Evolutionary conservation across 2,113 vertebrate species (phyloP).

Genomic region (Aleadryas rufinucha): DNA sequence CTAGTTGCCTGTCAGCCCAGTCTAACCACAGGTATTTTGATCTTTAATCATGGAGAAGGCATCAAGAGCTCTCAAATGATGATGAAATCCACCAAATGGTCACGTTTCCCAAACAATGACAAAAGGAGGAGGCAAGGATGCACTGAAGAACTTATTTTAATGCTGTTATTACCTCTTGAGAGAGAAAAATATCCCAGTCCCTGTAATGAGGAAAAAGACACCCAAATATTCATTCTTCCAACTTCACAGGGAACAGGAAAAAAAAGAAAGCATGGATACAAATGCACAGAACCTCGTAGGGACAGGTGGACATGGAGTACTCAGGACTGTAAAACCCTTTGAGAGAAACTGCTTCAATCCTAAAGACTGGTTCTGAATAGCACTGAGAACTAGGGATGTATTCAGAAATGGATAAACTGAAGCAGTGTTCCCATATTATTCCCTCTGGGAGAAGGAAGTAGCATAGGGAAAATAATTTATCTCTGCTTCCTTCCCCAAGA

Average conservation of each 20-base stretch:
- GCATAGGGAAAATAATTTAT: not conserved
- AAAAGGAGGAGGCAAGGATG: not conserved
- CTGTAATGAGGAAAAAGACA: not conserved
- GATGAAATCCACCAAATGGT: not conserved
- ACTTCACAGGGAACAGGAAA: not conserved
- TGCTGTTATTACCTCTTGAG: not conserved
- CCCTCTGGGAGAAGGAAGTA: not conserved
- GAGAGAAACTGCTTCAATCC: not conserved
- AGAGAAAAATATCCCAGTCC: not conserved
- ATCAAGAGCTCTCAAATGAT: not conserved
- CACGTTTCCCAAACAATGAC: not conserved
- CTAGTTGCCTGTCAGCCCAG: not conserved
- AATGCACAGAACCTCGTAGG: fast-evolving
- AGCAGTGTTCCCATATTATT: not conserved
- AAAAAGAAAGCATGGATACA: not conserved
- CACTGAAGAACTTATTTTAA: not conserved
- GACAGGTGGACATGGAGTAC: not conserved
- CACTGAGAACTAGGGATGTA: not conserved
- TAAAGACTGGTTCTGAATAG: not conserved
- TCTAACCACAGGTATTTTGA: not conserved
- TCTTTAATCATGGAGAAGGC: not conserved
- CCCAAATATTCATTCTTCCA: not conserved
- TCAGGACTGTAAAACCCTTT: not conserved
- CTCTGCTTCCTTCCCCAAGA: not conserved
- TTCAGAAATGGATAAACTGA: not conserved